Percentiles rank a stretch among this genome's conserved stretches.
Conservation (phyloP, 1,140 invertebrate species). For the Eumeta japonica region DNA sequence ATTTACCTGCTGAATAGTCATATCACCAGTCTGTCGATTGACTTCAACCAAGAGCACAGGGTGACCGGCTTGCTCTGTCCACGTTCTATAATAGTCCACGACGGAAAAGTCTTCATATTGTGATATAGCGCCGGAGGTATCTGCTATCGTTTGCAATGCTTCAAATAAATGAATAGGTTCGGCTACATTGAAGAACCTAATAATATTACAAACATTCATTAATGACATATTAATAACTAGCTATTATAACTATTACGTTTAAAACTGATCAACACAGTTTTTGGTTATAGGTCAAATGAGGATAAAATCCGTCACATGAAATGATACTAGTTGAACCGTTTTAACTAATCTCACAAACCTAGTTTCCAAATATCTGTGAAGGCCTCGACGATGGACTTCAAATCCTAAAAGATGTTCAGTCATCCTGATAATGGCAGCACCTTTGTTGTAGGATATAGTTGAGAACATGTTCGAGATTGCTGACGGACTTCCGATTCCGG, state of each 20-base stretch:
- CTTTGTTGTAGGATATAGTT: slow-evolving; percentile 64
- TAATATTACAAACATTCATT: slow-evolving; percentile 13
- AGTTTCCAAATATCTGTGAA: slow-evolving; percentile 63
- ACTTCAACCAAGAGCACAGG: slow-evolving; percentile 53
- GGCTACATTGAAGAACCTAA: slow-evolving; percentile 49
- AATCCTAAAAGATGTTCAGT: slow-evolving; percentile 69
- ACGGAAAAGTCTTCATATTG: slow-evolving; percentile 36
- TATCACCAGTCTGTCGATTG: slow-evolving; percentile 44
- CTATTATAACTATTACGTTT: not conserved
- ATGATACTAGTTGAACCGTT: no score
- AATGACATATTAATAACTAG: not conserved
- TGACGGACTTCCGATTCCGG: slow-evolving; percentile 44
- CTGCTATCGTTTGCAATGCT: slow-evolving; percentile 58
- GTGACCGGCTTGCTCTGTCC: slow-evolving; percentile 55
- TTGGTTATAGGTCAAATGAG: no score
- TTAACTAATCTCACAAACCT: no score
- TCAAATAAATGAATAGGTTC: slow-evolving; percentile 68
- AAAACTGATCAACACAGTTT: no score
- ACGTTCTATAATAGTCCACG: slow-evolving; percentile 51
- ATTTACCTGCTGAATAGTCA: slow-evolving; percentile 57
- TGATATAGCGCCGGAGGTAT: slow-evolving; percentile 21
- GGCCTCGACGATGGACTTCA: slow-evolving; percentile 61
- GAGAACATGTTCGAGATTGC: slow-evolving; percentile 60
- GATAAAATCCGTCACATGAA: no score
- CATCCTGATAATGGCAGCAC: slow-evolving; percentile 73